phyloP scores from a whole-genome alignment of 2,797 vertebrate genomes.

The Scleropages formosus region DNA sequence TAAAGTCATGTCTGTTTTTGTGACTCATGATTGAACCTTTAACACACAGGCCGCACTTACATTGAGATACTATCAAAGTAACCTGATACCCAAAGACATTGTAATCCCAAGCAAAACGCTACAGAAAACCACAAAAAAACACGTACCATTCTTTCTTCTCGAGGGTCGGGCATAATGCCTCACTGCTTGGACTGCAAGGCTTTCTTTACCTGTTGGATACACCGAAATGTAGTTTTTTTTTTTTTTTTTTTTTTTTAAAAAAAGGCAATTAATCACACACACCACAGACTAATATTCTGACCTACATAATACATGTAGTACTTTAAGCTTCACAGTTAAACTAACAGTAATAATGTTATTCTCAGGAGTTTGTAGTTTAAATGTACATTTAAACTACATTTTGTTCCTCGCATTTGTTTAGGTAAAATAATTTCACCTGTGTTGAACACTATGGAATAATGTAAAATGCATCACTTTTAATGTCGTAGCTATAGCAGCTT shows the following conservation, averaged over 20 bases:
- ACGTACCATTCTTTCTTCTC: slow-evolving; percentile 68
- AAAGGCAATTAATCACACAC: background rate
- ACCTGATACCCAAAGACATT: background rate
- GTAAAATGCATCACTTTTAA: too few species aligned
- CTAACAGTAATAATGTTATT: background rate
- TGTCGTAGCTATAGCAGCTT: too few species aligned
- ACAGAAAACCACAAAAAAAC: background rate
- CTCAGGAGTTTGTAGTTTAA: slow-evolving; percentile 2
- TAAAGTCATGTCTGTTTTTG: too few species aligned
- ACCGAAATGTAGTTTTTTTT: slow-evolving; percentile 26
- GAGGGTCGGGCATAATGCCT: slow-evolving; percentile 69
- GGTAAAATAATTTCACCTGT: too few species aligned
- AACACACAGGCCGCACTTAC: too few species aligned
- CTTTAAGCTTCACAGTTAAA: background rate
- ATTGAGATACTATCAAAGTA: background rate
- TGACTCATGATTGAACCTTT: too few species aligned
- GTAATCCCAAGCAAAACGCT: background rate
- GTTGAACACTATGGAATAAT: too few species aligned
- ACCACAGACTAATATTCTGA: background rate
- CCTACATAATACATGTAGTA: too few species aligned
- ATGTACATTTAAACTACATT: background rate
- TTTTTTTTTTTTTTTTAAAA: too few species aligned
- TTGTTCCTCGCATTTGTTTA: background rate
- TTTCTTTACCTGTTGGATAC: slow-evolving; percentile 51
- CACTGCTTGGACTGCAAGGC: slow-evolving; percentile 54